These are phyloP conservation scores for Drosophila kurseongensis DNA, from an alignment of 1,140 invertebrate species.

Conservation along the genomic window DNA sequence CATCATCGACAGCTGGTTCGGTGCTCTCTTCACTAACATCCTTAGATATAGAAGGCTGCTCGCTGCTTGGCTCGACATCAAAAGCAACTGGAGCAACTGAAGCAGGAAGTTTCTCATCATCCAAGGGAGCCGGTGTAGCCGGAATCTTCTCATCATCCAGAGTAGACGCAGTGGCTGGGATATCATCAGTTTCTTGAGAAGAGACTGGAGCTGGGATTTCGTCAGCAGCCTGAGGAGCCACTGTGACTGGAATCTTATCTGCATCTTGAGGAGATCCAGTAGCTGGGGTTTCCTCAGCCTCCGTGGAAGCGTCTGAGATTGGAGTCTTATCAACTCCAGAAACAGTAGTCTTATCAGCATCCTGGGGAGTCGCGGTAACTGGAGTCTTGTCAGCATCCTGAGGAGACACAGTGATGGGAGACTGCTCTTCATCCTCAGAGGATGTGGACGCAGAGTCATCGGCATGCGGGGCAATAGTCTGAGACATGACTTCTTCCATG, in stretches of 20 bases:
- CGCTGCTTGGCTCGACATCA: slow-evolving; percentile 46
- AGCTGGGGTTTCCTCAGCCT: slow-evolving; percentile 30
- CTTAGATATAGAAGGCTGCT: slow-evolving; percentile 44
- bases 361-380: slow-evolving; percentile 17
- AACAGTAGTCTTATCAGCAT: slow-evolving; percentile 32
- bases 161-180: slow-evolving; percentile 30
- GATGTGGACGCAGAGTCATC: slow-evolving; percentile 26
- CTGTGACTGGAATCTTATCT: slow-evolving; percentile 25
- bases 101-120: slow-evolving; percentile 37
- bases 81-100: slow-evolving; percentile 53
- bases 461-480: slow-evolving; percentile 50
- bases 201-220: slow-evolving; percentile 16
- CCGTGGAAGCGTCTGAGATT: too few relatives aligned
- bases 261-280: slow-evolving; percentile 24
- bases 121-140: slow-evolving; percentile 16
- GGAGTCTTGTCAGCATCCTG: slow-evolving; percentile 53
- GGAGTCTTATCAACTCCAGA: slow-evolving; percentile 41
- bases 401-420: slow-evolving; percentile 34
- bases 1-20: slow-evolving; percentile 36
- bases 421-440: slow-evolving; percentile 37
- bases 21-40: slow-evolving; percentile 47
- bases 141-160: slow-evolving; percentile 44
- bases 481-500: slow-evolving; percentile 57
- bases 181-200: slow-evolving; percentile 39
- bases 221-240: slow-evolving; percentile 11